Percentiles rank a stretch among this genome's conserved stretches.
phyloP scores from a whole-genome alignment of 2,888 invertebrate genomes.

The Acanthococcus lagerstroemiae region DNA sequence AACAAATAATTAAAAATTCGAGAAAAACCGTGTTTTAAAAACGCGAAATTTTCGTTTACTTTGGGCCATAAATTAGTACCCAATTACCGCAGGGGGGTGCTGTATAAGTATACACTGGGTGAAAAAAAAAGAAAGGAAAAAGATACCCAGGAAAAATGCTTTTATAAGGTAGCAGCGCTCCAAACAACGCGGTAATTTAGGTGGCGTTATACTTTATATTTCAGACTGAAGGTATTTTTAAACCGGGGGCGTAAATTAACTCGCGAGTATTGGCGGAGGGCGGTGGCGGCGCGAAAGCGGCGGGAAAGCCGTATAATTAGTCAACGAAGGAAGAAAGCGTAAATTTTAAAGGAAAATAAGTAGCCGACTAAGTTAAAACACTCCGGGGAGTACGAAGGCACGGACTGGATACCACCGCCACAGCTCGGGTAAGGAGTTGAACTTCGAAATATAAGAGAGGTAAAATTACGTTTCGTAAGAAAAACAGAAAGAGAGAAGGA shows the following conservation, averaged over 20 bases:
- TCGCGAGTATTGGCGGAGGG: not conserved
- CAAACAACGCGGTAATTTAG: no score
- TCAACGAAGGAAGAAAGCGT: conserved; percentile 28
- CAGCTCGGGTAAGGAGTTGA: conserved; percentile 3
- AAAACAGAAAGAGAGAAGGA: conserved; percentile 12
- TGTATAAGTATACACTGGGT: no score
- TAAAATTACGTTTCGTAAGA: conserved; percentile 25
- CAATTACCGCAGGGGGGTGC: no score
- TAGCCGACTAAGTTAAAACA: conserved; percentile 28
- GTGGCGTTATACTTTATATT: conserved; percentile 24
- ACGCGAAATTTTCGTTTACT: no score
- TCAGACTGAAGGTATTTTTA: conserved; percentile 25
- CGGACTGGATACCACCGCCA: conserved; percentile 5
- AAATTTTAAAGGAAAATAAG: conserved; percentile 30
- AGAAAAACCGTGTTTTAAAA: no score
- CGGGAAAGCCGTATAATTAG: conserved; percentile 28
- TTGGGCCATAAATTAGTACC: no score
- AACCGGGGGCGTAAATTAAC: conserved; percentile 26
- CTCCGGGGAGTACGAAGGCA: conserved; percentile 16
- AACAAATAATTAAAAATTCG: no score
- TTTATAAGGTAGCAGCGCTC: not conserved
- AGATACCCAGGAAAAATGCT: not conserved
- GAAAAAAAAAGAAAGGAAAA: not conserved
- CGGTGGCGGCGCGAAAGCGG: not conserved
- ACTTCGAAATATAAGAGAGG: conserved; percentile 20